Evolutionary conservation across 2,113 vertebrate genomes (phyloP).

Genomic region (Cynocephalus volans): DNA sequence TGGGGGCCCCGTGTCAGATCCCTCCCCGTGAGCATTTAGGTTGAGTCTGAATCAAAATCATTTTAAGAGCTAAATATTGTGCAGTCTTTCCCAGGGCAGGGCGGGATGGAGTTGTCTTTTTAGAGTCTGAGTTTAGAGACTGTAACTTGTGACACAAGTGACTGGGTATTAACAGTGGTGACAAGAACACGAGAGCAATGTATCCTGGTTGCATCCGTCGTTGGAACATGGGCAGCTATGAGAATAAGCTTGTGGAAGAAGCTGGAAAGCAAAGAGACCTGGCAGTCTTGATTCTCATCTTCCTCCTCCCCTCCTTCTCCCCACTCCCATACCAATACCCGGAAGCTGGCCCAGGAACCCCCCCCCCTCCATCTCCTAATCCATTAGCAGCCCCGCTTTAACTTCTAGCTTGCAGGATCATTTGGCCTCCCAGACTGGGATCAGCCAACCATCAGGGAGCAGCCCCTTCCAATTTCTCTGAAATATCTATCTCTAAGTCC

Average conservation of each 20-base stretch:
- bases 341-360: background rate
- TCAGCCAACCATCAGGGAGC: background rate
- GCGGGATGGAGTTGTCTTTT: background rate
- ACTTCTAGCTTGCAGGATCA: background rate
- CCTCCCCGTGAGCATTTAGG: background rate
- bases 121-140: background rate
- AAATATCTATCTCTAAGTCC: background rate
- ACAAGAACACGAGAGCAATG: background rate
- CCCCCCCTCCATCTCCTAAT: rapidly evolving
- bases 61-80: background rate
- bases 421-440: background rate
- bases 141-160: background rate
- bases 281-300: background rate
- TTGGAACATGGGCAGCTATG: background rate
- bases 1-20: rapidly evolving
- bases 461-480: background rate
- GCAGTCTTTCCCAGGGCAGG: background rate
- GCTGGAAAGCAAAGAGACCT: background rate
- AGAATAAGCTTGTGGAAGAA: background rate
- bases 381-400: background rate
- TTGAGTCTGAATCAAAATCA: background rate
- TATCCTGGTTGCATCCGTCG: rapidly evolving
- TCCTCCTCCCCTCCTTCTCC: rapidly evolving
- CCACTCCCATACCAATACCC: background rate
- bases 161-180: background rate